Conservation (phyloP, 2,888 invertebrate species). For the Rhagonycha fulva region DNA sequence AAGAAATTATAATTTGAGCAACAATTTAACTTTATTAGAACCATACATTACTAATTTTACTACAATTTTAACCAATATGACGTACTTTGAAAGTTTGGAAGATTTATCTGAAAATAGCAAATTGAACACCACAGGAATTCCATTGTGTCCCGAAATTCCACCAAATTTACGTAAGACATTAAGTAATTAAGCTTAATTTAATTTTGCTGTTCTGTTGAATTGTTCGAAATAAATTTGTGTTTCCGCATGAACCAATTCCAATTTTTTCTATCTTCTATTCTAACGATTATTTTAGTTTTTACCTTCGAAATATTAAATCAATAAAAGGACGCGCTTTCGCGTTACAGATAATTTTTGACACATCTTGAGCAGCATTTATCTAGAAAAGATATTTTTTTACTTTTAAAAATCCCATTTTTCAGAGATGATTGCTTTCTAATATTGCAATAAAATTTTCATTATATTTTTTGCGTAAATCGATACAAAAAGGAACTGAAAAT, state of each 20-base stretch:
- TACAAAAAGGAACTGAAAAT: neutral
- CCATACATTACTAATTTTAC: conserved; percentile 8
- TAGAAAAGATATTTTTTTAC: neutral
- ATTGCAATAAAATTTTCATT: neutral
- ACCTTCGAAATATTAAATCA: neutral
- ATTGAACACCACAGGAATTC: conserved; percentile 30
- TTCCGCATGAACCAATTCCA: neutral
- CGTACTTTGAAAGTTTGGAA: conserved; percentile 11
- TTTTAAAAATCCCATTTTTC: neutral
- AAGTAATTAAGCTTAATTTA: neutral
- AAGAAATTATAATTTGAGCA: conserved; percentile 12
- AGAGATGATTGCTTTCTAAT: too few species aligned
- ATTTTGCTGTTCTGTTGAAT: neutral
- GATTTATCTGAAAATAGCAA: conserved; percentile 14
- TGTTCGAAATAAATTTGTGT: neutral
- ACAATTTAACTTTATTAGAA: conserved; percentile 14
- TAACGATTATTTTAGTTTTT: neutral
- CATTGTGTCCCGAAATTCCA: conserved; percentile 41
- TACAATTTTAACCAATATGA: conserved; percentile 1
- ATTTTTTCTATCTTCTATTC: neutral
- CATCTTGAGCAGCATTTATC: neutral
- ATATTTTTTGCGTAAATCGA: neutral
- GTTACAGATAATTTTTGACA: neutral
- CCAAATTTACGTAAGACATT: conserved; percentile 38
- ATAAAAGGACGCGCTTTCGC: neutral